Evolutionary conservation across 2,113 vertebrate species (phyloP).

Genomic region (Hippocampus mohnikei): DNA sequence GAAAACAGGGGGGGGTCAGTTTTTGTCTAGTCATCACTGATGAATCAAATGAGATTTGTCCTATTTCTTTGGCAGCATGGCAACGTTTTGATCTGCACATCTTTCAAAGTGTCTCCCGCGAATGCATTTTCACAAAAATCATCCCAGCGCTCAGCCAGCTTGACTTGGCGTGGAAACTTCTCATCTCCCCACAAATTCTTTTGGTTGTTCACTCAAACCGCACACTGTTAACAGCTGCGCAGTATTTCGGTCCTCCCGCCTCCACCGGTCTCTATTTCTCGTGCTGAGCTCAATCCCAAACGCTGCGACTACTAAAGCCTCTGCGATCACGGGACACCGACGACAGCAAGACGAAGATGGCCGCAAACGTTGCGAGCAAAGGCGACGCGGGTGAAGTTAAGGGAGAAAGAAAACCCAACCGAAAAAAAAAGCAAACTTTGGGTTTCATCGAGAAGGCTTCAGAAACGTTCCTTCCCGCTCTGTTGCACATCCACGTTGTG

Average conservation of each 20-base stretch:
- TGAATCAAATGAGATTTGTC: slow-evolving; percentile 11
- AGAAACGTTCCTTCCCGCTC: slow-evolving; percentile 43
- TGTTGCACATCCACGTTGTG: slow-evolving; percentile 32
- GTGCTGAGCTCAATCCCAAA: slow-evolving; percentile 49
- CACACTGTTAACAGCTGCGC: slow-evolving; percentile 73
- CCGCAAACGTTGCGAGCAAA: slow-evolving; percentile 14
- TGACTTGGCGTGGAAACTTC: slow-evolving; percentile 63
- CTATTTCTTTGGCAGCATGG: slow-evolving; percentile 20
- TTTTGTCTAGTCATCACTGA: neutral
- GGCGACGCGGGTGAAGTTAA: neutral
- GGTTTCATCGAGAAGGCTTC: slow-evolving; percentile 44
- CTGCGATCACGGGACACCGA: slow-evolving; percentile 62
- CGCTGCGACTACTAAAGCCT: slow-evolving; percentile 61
- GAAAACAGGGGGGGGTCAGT: neutral
- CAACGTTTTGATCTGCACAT: slow-evolving; percentile 6
- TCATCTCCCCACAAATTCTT: slow-evolving; percentile 62
- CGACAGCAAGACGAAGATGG: slow-evolving; percentile 40
- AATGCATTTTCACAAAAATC: slow-evolving; percentile 60
- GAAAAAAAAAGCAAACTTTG: neutral
- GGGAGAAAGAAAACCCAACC: neutral
- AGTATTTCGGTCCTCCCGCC: slow-evolving; percentile 54
- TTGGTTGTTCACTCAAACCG: slow-evolving; percentile 60
- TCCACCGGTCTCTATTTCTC: slow-evolving; percentile 13
- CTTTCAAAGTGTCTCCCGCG: slow-evolving; percentile 48
- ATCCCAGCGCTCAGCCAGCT: slow-evolving; percentile 58